Conservation (phyloP, 2,113 vertebrate genomes). For the Lontra canadensis region DNA sequence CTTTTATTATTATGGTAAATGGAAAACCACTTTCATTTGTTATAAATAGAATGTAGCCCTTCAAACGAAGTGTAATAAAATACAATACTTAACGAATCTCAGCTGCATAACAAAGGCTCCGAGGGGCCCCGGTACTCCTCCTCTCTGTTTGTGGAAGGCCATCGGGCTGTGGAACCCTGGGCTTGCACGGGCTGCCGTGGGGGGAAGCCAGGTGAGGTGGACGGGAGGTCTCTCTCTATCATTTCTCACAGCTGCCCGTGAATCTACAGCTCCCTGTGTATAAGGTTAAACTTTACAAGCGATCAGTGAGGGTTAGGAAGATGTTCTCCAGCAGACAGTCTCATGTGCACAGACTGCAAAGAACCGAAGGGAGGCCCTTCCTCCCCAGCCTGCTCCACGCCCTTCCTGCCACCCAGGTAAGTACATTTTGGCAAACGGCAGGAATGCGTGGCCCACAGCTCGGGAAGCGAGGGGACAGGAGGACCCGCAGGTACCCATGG, state of each 20-base stretch:
- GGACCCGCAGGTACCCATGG: fast-evolving
- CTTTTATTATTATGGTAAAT: slow-evolving; percentile 35
- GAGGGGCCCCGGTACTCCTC: fast-evolving
- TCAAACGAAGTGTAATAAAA: neutral
- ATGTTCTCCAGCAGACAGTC: fast-evolving
- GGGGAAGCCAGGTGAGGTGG: neutral
- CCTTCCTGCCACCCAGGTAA: neutral
- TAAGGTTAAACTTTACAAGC: neutral
- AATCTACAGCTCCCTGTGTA: neutral
- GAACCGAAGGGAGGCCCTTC: fast-evolving
- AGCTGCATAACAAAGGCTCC: fast-evolving
- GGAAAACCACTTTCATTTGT: neutral
- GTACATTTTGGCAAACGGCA: no score
- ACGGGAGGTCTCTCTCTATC: fast-evolving
- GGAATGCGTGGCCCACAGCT: fast-evolving
- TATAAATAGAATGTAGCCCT: neutral
- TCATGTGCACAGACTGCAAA: fast-evolving
- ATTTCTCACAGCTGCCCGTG: no score
- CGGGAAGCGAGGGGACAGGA: fast-evolving
- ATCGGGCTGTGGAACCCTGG: fast-evolving
- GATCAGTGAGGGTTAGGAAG: neutral
- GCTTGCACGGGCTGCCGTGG: neutral
- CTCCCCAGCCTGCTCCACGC: fast-evolving
- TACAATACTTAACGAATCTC: neutral
- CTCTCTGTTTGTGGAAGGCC: neutral